Base-by-base conservation (phyloP, 2,113 vertebrate species). In the Serilophus lunatus region DNA sequence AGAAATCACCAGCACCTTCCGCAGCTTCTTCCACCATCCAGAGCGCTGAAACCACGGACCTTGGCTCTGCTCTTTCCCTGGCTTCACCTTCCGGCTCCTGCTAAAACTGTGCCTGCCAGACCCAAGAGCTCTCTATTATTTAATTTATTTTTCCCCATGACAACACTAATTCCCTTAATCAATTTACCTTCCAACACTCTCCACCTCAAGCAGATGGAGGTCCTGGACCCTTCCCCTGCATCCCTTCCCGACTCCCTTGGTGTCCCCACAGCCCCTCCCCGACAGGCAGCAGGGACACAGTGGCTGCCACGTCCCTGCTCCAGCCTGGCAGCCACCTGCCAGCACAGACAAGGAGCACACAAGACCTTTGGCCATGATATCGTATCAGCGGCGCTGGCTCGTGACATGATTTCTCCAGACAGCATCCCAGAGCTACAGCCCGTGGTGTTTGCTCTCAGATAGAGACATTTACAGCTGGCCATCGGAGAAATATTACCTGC, bases 401-500 rank as follows among this genome's bases (percentile, higher is more conserved):
- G 0, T 61, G 38, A 81, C 33, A 2, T 7, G 56, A 81, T 92
- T 76, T 75, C 91, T 94, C 47, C 88, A 77, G 88, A 51, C 91
- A 75, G 90, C 91, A 63, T 88, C 80, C 94, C 36, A 77, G n/a
- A 95, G 82, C 85, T 23, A 29, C 2, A 1, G 85, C 90, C 74
- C 0, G 12, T 1, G 8, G 7, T 95, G 81, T 92, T 93, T 96
- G 91, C 91, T 69, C 84, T 53, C 10, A n/a, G 83, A 87, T 4
- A 78, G 81, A 92, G 84, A 94, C 83, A 91, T 93, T 89, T 95
- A 95, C 83, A 91, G 65, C 10, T n/a, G 92, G 89, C 86, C 89
- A 76, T 60, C 83, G 71, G 93, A 96, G 77, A 84, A 91, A 71
- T 63, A 91, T 65, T 50, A 89, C 93, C 84, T 87, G 77, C 93